Percentiles rank a stretch among this genome's conserved stretches.
phyloP scores from a whole-genome alignment of 2,797 vertebrate genomes.

The Gadopsis marmoratus region DNA sequence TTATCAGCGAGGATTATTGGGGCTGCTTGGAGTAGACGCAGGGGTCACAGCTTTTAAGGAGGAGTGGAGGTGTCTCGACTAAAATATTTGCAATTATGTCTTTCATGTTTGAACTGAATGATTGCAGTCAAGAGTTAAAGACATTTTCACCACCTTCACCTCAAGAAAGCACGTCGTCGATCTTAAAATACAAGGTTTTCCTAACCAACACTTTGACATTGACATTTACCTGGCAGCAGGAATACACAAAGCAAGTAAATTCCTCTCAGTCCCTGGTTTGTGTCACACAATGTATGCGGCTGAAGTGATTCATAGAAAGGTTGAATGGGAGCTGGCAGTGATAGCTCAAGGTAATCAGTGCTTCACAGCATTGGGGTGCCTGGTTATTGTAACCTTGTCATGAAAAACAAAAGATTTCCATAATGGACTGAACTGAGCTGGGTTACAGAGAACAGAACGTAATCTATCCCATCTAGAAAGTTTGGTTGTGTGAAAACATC shows the following conservation, averaged over 20 bases:
- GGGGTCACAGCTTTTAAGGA: slow-evolving; percentile 34
- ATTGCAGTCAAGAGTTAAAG: slow-evolving; percentile 13
- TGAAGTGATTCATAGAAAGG: slow-evolving; percentile 53
- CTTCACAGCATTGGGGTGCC: slow-evolving; percentile 55
- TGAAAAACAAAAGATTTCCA: slow-evolving; percentile 52
- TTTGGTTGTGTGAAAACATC: not conserved
- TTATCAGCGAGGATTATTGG: slow-evolving; percentile 63
- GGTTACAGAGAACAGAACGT: slow-evolving; percentile 34
- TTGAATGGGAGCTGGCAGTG: slow-evolving; percentile 50
- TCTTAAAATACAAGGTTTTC: slow-evolving; percentile 5
- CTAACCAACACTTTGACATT: slow-evolving; percentile 10
- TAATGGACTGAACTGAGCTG: slow-evolving; percentile 26
- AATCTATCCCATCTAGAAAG: not conserved
- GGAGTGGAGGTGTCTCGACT: not conserved
- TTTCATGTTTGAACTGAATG: slow-evolving; percentile 1
- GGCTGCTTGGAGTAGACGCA: slow-evolving; percentile 37
- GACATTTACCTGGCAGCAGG: slow-evolving; percentile 51
- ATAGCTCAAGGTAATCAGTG: slow-evolving; percentile 66
- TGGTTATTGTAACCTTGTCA: slow-evolving; percentile 70
- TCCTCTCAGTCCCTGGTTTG: slow-evolving; percentile 57
- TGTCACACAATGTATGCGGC: slow-evolving; percentile 50
- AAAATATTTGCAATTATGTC: not conserved
- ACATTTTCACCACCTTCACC: not conserved
- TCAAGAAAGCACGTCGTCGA: not conserved
- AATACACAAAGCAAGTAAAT: slow-evolving; percentile 42